phyloP scores from a whole-genome alignment of 2,797 vertebrate species.

The Pogonophryne albipinna region DNA sequence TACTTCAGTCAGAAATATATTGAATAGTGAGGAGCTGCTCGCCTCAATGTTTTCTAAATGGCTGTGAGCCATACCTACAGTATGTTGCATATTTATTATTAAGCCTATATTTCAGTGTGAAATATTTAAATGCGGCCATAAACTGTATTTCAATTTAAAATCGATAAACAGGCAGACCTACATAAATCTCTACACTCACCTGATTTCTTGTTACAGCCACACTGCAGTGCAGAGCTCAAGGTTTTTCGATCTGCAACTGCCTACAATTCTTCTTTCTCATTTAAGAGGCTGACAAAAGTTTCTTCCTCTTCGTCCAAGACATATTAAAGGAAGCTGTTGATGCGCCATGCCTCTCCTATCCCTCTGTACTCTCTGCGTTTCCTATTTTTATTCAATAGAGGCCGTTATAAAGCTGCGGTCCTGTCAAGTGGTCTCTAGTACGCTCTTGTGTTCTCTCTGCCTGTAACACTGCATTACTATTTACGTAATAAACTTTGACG shows the following conservation, averaged over 20 bases:
- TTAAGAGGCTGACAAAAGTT: conserved; percentile 44
- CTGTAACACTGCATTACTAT: conserved; percentile 82
- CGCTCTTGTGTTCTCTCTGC: conserved; percentile 75
- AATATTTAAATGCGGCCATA: conserved; percentile 46
- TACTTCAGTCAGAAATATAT: conserved; percentile 33
- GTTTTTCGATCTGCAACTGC: conserved; percentile 37
- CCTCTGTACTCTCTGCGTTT: conserved; percentile 56
- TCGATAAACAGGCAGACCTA: conserved; percentile 39
- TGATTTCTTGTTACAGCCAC: conserved; percentile 35
- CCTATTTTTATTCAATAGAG: conserved; percentile 78
- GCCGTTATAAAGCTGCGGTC: conserved; percentile 74
- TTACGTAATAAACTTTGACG: conserved; percentile 85
- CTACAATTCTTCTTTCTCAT: conserved; percentile 47
- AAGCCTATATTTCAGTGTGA: conserved; percentile 33
- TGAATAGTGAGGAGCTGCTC: conserved; percentile 31
- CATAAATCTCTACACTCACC: conserved; percentile 39
- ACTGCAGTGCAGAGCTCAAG: conserved; percentile 34
- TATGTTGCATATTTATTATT: conserved; percentile 27
- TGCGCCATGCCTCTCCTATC: conserved; percentile 36
- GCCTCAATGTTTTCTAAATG: conserved; percentile 12
- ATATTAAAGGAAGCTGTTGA: conserved; percentile 51
- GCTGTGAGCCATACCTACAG: neutral
- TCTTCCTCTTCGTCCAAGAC: conserved; percentile 37
- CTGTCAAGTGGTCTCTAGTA: conserved; percentile 74
- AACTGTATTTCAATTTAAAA: conserved; percentile 56